Conservation (phyloP, 2,888 invertebrate species). For the Papilio elwesi region DNA sequence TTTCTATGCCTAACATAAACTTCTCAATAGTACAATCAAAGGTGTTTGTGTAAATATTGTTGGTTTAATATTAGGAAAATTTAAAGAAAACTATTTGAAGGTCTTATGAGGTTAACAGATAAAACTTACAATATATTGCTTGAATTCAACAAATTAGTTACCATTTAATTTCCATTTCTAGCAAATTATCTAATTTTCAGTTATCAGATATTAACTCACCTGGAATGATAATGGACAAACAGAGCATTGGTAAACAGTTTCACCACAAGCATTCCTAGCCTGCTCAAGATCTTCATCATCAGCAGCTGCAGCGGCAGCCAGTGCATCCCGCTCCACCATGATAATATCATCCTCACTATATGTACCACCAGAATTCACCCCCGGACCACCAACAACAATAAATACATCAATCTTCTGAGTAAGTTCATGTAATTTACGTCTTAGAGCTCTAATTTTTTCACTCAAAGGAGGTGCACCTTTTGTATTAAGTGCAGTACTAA, state of each 20-base stretch:
- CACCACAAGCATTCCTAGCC: slow-evolving; percentile 66
- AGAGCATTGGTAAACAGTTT: slow-evolving; percentile 73
- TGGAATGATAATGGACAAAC: slow-evolving; percentile 73
- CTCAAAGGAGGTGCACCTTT: slow-evolving; percentile 66
- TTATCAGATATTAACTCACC: slow-evolving; percentile 48
- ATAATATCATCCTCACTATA: slow-evolving; percentile 78
- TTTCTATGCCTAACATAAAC: too few species aligned
- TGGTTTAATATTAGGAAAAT: too few species aligned
- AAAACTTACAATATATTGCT: too few species aligned
- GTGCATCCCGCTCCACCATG: slow-evolving; percentile 72
- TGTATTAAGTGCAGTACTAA: slow-evolving; percentile 60
- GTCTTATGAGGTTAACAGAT: too few species aligned
- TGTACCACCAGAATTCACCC: slow-evolving; percentile 57
- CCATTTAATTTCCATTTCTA: too few species aligned
- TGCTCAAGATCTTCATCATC: slow-evolving; percentile 67
- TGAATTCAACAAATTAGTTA: too few species aligned
- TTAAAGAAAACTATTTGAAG: too few species aligned
- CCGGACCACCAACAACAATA: slow-evolving; percentile 73
- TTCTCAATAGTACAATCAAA: too few species aligned
- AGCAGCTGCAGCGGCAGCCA: slow-evolving; percentile 66
- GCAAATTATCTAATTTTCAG: neutral
- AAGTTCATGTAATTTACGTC: slow-evolving; percentile 69
- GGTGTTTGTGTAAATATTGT: too few species aligned
- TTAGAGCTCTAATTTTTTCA: slow-evolving; percentile 72
- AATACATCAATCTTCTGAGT: slow-evolving; percentile 79